These are phyloP conservation scores for Catostylus mosaicus DNA, from an alignment of 30 jellyfish, hydroid and myxozoan genomes.

Conservation along the genomic window DNA sequence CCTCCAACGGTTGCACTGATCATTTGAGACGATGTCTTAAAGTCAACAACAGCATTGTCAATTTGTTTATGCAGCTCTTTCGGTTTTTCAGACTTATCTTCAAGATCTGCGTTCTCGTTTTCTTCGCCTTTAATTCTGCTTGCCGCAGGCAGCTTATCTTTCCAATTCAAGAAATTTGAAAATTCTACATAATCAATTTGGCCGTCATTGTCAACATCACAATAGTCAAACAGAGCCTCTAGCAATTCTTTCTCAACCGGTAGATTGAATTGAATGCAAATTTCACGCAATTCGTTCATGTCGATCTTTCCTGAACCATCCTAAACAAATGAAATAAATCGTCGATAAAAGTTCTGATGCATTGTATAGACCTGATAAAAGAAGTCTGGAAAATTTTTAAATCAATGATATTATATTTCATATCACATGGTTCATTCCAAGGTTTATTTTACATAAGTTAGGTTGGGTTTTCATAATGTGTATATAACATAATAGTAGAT, in stretches of 20 bases:
- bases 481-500: too few relatives aligned
- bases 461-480: too few relatives aligned
- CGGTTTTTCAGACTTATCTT: not conserved
- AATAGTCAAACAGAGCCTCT: constrained; percentile 66
- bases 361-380: too few relatives aligned
- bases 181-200: constrained; percentile 79
- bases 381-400: too few relatives aligned
- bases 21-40: constrained; percentile 56
- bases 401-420: too few relatives aligned
- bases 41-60: constrained; percentile 78
- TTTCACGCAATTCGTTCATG: constrained; percentile 64
- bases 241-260: constrained; percentile 75
- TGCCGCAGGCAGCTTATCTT: constrained; percentile 71
- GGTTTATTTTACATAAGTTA: too few relatives aligned
- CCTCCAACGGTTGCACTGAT: constrained; percentile 69
- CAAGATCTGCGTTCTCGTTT: not conserved
- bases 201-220: constrained; percentile 80
- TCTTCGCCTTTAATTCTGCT: not conserved
- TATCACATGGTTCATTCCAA: too few relatives aligned
- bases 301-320: constrained; percentile 88
- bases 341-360: too few relatives aligned
- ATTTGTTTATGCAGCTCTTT: constrained; percentile 50
- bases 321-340: constrained; percentile 19
- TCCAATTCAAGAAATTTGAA: constrained; percentile 89
- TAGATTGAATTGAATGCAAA: constrained; percentile 74